Conservation (phyloP, 2,888 invertebrate genomes). For the Lamellibrachia columna region DNA sequence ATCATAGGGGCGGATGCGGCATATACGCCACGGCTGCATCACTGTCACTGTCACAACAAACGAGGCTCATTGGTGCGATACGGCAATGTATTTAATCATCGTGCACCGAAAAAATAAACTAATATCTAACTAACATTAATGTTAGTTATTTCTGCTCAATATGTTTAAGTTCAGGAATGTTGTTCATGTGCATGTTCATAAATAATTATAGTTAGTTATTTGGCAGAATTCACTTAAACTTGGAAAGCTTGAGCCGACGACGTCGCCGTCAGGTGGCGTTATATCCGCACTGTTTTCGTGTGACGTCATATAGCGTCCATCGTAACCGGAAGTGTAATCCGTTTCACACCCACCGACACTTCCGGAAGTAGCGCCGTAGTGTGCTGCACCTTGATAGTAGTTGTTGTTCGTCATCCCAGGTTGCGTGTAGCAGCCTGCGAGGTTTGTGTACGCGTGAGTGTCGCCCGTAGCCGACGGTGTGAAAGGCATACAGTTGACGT, state of each 20-base stretch:
- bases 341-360: neutral
- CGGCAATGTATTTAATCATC: neutral
- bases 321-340: neutral
- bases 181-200: neutral
- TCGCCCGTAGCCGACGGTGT: neutral
- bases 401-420: neutral
- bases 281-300: neutral
- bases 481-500: slow-evolving; percentile 9
- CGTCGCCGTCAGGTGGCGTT: neutral
- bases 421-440: neutral
- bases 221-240: slow-evolving; percentile 4
- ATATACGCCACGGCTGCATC: neutral
- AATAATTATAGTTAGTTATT: neutral
- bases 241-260: neutral
- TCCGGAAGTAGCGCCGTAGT: neutral
- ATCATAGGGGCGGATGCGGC: neutral
- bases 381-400: slow-evolving; percentile 8
- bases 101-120: neutral
- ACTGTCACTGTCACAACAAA: neutral
- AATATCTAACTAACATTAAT: neutral
- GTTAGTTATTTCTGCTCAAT: neutral
- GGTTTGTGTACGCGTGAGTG: neutral
- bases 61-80: neutral
- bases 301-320: neutral
- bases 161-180: neutral